phyloP scores from a whole-genome alignment of 2,113 vertebrate genomes.

The Lagopus leucura region DNA sequence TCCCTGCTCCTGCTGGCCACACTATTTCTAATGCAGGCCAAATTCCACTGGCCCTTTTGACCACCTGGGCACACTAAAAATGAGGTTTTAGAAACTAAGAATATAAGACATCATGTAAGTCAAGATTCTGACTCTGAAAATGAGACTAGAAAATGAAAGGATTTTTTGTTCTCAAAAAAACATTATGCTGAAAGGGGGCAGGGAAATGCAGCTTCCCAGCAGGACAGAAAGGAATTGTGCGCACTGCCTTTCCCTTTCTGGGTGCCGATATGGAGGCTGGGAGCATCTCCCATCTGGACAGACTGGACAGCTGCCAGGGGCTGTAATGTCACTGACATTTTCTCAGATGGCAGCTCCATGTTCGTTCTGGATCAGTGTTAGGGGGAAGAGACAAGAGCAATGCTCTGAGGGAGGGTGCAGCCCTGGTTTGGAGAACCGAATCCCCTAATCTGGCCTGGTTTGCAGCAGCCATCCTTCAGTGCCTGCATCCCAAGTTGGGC shows the following conservation, averaged over 20 bases:
- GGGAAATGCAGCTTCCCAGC: neutral
- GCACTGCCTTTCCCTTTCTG: neutral
- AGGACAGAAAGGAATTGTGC: neutral
- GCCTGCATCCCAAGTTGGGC: too few species aligned
- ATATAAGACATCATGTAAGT: too few species aligned
- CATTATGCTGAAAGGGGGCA: neutral
- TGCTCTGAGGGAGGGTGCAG: neutral
- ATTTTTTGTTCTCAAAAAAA: too few species aligned
- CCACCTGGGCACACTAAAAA: too few species aligned
- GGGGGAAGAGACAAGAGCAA: too few species aligned
- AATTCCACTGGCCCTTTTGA: too few species aligned
- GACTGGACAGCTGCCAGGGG: neutral
- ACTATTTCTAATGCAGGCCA: too few species aligned
- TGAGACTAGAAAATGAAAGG: too few species aligned
- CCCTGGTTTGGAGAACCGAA: neutral
- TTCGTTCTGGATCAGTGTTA: neutral
- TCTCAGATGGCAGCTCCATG: neutral
- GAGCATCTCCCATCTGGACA: neutral
- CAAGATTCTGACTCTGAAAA: too few species aligned
- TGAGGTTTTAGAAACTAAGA: too few species aligned
- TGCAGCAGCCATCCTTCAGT: neutral
- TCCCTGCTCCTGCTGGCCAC: too few species aligned
- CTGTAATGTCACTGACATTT: too few species aligned
- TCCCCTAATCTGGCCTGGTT: neutral
- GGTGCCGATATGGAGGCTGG: neutral